Percentiles rank a stretch among this genome's conserved stretches.
Conservation (phyloP, 2,797 vertebrate genomes). For the Clarias fuscus region DNA sequence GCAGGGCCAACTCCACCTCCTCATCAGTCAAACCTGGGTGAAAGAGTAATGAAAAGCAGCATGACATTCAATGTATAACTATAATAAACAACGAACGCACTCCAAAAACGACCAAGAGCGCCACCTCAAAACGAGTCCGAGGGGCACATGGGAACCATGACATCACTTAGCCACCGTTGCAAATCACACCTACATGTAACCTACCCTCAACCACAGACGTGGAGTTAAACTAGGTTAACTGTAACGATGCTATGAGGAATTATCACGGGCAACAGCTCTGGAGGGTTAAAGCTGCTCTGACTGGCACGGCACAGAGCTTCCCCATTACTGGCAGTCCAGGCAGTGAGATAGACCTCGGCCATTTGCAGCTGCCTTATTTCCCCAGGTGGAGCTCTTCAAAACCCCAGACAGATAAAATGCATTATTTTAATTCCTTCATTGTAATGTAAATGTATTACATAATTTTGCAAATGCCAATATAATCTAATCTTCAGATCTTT, state of each 20-base stretch:
- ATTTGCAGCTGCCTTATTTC: constrained; percentile 81
- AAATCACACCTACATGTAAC: neutral
- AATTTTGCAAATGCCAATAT: constrained; percentile 88
- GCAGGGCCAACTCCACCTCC: constrained; percentile 94
- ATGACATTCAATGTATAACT: neutral
- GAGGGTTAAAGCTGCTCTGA: constrained; percentile 39
- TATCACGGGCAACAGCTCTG: constrained; percentile 27
- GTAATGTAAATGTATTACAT: constrained; percentile 89
- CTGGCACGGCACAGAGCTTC: constrained; percentile 62
- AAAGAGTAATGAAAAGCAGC: constrained; percentile 40
- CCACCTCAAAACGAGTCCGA: neutral
- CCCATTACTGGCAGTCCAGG: constrained; percentile 76
- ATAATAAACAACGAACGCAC: neutral
- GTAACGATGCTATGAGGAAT: constrained; percentile 28
- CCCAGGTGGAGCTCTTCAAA: constrained; percentile 79
- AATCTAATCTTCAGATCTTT: constrained; percentile 87
- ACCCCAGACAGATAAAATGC: constrained; percentile 81
- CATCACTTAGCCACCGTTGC: neutral
- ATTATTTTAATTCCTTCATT: constrained; percentile 89
- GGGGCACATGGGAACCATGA: neutral
- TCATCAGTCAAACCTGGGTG: constrained; percentile 89
- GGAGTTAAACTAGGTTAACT: constrained; percentile 40
- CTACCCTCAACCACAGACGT: constrained; percentile 11
- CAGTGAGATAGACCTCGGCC: constrained; percentile 78
- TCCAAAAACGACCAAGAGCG: neutral